Evolutionary conservation across 2,888 invertebrate species (phyloP).

Genomic region (Chrysolina americana): DNA sequence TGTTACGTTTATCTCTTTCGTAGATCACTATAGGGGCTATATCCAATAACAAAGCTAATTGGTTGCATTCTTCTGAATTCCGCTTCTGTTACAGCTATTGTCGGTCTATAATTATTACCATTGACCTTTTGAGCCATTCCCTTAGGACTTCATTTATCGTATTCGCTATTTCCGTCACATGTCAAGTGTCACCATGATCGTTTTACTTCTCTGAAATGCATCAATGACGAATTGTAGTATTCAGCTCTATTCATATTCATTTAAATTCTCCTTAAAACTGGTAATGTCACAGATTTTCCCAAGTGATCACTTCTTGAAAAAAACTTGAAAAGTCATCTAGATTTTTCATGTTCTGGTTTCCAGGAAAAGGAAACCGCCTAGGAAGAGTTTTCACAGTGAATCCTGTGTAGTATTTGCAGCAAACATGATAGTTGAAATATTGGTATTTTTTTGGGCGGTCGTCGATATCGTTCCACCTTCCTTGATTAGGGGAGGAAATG

Average conservation of each 20-base stretch:
- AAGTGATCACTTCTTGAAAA: not conserved
- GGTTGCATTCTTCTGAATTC: slow-evolving; percentile 39
- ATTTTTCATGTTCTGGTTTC: too few species aligned
- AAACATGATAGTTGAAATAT: too few species aligned
- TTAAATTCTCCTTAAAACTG: too few species aligned
- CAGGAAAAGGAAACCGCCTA: too few species aligned
- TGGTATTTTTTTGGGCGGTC: too few species aligned
- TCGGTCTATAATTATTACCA: slow-evolving; percentile 32
- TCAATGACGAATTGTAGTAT: too few species aligned
- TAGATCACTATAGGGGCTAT: slow-evolving; percentile 35
- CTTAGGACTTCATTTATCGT: slow-evolving; percentile 10
- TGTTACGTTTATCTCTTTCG: not conserved
- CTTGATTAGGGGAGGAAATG: too few species aligned
- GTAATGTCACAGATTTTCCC: not conserved
- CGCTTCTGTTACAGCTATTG: slow-evolving; percentile 25
- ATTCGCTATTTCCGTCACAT: slow-evolving; percentile 11
- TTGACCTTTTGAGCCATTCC: slow-evolving; percentile 14
- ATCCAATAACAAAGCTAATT: slow-evolving; percentile 43
- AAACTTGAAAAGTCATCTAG: too few species aligned
- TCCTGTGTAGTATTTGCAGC: too few species aligned
- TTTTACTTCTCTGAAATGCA: not conserved
- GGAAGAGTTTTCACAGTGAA: too few species aligned
- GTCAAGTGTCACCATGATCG: slow-evolving; percentile 16
- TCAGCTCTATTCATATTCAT: too few species aligned
- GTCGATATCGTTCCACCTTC: too few species aligned